Base-by-base conservation (phyloP, 2,888 invertebrate species). In the Andrena bucephala region DNA sequence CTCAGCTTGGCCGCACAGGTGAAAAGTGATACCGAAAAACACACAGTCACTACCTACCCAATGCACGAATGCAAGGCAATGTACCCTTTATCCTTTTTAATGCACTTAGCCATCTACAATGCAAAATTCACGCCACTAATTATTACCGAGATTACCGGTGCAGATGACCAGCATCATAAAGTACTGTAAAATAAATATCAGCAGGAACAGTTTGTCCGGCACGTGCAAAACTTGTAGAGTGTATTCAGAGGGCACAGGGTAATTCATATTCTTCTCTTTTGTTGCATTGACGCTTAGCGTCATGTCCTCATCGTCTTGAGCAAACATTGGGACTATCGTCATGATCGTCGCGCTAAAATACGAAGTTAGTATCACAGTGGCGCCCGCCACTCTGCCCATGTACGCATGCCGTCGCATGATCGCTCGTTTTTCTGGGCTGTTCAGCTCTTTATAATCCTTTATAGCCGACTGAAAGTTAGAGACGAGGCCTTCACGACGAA, bases 1-100 rank as follows among this genome's bases (percentile, higher is more conserved):
- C 36, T 91, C 89, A 2, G 92, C 83, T 54, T 93, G 93, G 10
- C 92, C 93, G 57, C 93, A 93, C 10, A 93, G 63, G 60, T 93
- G 92, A 86, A 93, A 91, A 0, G 89, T 75, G 10, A 91, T 79
- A 7, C 87, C 85, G 31, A 92, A 91, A 50, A 93, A 87, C 65
- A 93, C 89, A 27, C 88, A 83, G 57, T 92, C 90, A n/a, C 86
- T 88, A n/a, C 91, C 90, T 72, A 16, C 0, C 1, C 10, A 33
- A 24, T 0, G 7, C 7, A 31, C 31, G 31, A n/a, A 24, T 27
- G 10, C 27, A 24, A 57, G 10, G 10, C 57, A 57, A 54, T 4
- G 1, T 54, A 10, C 8, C 24, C 2, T 54, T 24, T 54, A 24
- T 54, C 24, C 3, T 54, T 24, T 24, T 10, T 20, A 24, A 57